phyloP scores from a whole-genome alignment of 2,888 invertebrate genomes.

The Allophyes oxyacanthae region DNA sequence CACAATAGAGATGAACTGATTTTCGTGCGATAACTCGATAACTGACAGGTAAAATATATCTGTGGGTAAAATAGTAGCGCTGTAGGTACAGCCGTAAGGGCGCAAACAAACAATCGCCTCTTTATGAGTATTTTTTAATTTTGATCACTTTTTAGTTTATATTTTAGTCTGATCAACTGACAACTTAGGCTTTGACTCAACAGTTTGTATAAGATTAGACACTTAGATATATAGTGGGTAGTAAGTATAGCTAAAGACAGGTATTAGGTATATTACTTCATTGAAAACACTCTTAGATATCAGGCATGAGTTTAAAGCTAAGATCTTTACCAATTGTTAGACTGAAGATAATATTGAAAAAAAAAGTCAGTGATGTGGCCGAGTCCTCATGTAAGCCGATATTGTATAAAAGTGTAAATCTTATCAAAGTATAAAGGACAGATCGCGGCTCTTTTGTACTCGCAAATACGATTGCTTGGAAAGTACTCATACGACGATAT shows the following conservation, averaged over 20 bases:
- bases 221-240: too few species aligned
- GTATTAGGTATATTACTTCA: too few species aligned
- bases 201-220: too few species aligned
- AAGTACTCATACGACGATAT: slow-evolving; percentile 8
- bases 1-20: slow-evolving; percentile 31
- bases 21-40: slow-evolving; percentile 25
- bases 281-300: too few species aligned
- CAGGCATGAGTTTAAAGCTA: too few species aligned
- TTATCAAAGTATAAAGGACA: slow-evolving; percentile 32
- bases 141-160: too few species aligned
- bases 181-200: too few species aligned
- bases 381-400: slow-evolving; percentile 17
- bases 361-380: neutral
- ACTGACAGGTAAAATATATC: slow-evolving; percentile 24
- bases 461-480: slow-evolving; percentile 20
- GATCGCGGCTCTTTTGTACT: slow-evolving; percentile 30
- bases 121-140: too few species aligned
- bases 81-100: neutral
- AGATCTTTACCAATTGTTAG: too few species aligned
- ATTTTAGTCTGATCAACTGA: too few species aligned
- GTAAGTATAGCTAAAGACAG: too few species aligned
- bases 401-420: slow-evolving; percentile 27
- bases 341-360: neutral
- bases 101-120: neutral
- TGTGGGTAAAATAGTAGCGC: slow-evolving; percentile 13